Conservation (phyloP, 2,888 invertebrate genomes). For the Gandaritis pyraliata region DNA sequence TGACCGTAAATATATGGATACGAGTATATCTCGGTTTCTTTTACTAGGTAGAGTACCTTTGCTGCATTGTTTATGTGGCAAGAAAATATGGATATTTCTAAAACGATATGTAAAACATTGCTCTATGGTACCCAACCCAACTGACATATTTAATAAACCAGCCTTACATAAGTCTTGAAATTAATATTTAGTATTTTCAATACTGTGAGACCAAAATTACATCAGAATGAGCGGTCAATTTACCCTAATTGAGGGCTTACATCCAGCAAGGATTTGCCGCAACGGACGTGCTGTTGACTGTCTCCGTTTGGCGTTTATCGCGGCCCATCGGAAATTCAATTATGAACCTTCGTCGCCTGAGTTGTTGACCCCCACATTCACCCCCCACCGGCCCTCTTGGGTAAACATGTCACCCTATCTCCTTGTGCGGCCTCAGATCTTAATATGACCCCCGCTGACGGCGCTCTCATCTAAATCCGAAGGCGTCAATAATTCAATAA, state of each 20-base stretch:
- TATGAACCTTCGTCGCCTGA: conserved; percentile 59
- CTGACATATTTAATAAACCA: no score
- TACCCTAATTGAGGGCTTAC: conserved; percentile 62
- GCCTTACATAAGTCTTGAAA: no score
- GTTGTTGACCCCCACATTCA: conserved; percentile 46
- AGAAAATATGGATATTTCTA: no score
- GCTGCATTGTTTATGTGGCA: no score
- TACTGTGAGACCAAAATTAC: no score
- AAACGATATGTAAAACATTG: no score
- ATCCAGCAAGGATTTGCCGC: conserved; percentile 55
- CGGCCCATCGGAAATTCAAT: conserved; percentile 69
- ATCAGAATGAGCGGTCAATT: conserved; percentile 5
- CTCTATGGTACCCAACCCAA: no score
- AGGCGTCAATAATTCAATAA: conserved; percentile 43
- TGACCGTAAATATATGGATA: no score
- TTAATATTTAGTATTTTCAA: no score
- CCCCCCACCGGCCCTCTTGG: conserved; percentile 38
- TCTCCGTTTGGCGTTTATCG: conserved; percentile 63
- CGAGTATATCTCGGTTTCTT: no score
- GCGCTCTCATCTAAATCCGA: conserved; percentile 40
- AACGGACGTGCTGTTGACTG: conserved; percentile 61
- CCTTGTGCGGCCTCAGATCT: conserved; percentile 44
- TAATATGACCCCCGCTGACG: conserved; percentile 46
- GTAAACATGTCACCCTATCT: conserved; percentile 46
- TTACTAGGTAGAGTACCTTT: no score